phyloP scores from a whole-genome alignment of 2,113 vertebrate species.

The Sylvia atricapilla region DNA sequence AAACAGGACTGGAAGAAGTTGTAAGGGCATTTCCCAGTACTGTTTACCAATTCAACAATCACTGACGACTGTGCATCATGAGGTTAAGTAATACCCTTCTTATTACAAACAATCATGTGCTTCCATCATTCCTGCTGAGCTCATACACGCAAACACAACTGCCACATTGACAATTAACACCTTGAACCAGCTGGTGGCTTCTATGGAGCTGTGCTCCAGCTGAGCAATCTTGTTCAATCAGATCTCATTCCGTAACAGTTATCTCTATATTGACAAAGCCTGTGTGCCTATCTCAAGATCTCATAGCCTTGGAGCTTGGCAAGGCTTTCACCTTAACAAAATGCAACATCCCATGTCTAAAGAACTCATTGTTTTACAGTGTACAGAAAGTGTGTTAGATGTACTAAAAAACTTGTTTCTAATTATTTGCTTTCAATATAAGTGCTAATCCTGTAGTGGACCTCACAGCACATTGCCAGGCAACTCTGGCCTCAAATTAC shows the following conservation, averaged over 20 bases:
- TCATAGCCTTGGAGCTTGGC: neutral
- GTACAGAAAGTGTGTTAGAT: neutral
- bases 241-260: neutral
- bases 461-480: neutral
- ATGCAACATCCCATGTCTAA: fast-evolving
- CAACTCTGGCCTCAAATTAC: neutral
- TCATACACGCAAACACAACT: neutral
- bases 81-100: neutral
- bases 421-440: neutral
- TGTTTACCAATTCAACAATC: neutral
- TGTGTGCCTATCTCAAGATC: neutral
- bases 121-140: neutral
- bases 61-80: fast-evolving
- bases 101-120: neutral
- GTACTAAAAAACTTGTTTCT: neutral
- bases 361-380: neutral
- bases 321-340: neutral
- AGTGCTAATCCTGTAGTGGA: neutral
- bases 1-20: neutral
- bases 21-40: neutral
- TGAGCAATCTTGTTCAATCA: conserved; percentile 2
- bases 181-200: neutral
- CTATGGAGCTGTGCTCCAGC: neutral
- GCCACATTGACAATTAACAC: neutral
- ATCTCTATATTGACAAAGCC: no score